phyloP scores from a whole-genome alignment of 2,113 vertebrate species.

The Mobula birostris region DNA sequence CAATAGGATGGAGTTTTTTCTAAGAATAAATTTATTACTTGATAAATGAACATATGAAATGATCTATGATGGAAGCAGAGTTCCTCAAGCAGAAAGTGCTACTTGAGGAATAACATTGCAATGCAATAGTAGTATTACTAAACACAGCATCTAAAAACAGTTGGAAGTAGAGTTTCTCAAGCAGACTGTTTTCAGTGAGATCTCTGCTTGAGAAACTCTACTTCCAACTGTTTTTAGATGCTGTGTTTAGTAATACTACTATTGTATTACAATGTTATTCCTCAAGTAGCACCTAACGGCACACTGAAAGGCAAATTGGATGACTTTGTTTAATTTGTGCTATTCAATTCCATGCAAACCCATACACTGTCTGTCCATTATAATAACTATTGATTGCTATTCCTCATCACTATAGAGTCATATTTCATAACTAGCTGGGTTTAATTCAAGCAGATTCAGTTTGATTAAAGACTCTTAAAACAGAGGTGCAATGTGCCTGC shows the following conservation, averaged over 20 bases:
- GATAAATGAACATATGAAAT: not conserved
- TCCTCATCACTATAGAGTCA: too few relatives aligned
- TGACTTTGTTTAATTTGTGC: too few relatives aligned
- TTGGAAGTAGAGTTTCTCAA: not conserved
- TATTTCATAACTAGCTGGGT: too few relatives aligned
- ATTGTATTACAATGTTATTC: not conserved
- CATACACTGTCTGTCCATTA: too few relatives aligned
- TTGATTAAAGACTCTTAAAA: too few relatives aligned
- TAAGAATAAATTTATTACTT: not conserved
- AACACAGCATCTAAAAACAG: not conserved
- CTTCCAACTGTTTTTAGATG: not conserved
- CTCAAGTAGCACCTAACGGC: not conserved
- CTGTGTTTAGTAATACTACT: not conserved
- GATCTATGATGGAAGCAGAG: not conserved
- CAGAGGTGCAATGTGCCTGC: too few relatives aligned
- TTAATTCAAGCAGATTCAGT: too few relatives aligned
- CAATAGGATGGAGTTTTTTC: too few relatives aligned
- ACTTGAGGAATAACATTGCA: not conserved
- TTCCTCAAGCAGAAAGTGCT: not conserved
- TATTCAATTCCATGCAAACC: too few relatives aligned
- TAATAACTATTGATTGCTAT: too few relatives aligned
- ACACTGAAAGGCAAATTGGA: too few relatives aligned
- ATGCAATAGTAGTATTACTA: not conserved
- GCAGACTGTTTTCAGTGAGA: not conserved
- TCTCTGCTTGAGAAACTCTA: not conserved